Percentiles rank a stretch among this genome's conserved stretches.
These are phyloP conservation scores for Asobara japonica DNA, from an alignment of 1,140 invertebrate genomes.

Conservation along the genomic window DNA sequence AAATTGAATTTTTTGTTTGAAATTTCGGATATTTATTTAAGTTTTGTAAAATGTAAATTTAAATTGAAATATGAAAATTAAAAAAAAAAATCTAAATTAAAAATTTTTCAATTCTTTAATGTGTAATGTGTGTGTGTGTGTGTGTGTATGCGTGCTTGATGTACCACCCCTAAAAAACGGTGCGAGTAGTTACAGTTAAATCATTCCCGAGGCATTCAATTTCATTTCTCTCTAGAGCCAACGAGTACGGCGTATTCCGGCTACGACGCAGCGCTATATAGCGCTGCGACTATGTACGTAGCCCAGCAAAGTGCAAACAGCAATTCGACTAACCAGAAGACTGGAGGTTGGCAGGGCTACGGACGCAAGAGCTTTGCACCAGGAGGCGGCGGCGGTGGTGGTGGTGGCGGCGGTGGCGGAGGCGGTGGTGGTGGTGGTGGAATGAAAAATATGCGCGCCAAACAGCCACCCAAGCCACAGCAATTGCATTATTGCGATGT, in stretches of 20 bases:
- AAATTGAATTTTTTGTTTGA: too few relatives aligned
- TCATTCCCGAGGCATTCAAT: not conserved
- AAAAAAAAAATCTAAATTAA: too few relatives aligned
- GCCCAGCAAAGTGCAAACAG: conserved; percentile 80
- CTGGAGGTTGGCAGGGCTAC: conserved; percentile 77
- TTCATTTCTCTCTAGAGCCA: conserved; percentile 63
- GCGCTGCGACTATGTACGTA: conserved; percentile 92
- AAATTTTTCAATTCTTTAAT: too few relatives aligned
- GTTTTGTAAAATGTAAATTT: too few relatives aligned
- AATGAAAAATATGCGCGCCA: conserved; percentile 75
- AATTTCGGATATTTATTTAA: too few relatives aligned
- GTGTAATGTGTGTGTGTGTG: too few relatives aligned
- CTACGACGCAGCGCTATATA: conserved; percentile 93
- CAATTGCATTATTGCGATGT: conserved; percentile 96
- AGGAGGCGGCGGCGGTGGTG: conserved; percentile 56
- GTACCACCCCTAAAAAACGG: not conserved
- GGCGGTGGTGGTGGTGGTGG: conserved; percentile 76
- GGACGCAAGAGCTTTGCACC: conserved; percentile 74
- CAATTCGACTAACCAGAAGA: conserved; percentile 68
- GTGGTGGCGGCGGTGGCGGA: conserved; percentile 75
- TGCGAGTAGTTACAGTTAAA: not conserved
- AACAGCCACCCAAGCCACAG: conserved; percentile 87
- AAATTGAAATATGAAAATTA: too few relatives aligned
- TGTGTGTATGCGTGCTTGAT: not conserved
- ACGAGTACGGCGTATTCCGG: conserved; percentile 75